Conservation (phyloP, 2,888 invertebrate genomes). For the Eupithecia subumbrata region DNA sequence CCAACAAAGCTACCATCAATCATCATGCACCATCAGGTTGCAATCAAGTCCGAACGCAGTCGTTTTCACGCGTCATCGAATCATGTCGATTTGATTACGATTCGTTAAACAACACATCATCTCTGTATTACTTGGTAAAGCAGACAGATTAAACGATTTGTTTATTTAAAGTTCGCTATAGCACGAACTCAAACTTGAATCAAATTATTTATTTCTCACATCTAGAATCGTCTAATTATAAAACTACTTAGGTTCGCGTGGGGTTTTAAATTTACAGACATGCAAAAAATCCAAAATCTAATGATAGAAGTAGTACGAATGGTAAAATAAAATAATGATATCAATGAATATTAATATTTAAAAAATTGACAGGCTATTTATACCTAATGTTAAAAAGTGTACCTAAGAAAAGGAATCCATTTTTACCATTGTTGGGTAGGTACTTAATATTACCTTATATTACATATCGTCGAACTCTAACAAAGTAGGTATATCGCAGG, state of each 20-base stretch:
- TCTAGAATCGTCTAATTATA: background rate
- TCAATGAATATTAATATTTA: no score
- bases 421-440: no score
- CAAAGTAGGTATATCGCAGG: background rate
- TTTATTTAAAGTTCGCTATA: background rate
- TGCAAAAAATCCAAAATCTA: no score
- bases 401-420: no score
- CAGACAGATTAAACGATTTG: background rate
- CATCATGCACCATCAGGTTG: conserved; percentile 32
- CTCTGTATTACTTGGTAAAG: conserved; percentile 3
- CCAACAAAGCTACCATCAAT: conserved; percentile 44
- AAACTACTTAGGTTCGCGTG: no score
- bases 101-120: conserved; percentile 22
- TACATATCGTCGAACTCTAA: no score
- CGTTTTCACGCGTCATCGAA: conserved; percentile 46
- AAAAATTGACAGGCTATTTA: no score
- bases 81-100: conserved; percentile 50
- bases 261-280: no score
- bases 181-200: background rate
- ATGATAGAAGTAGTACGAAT: no score
- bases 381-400: no score
- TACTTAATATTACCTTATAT: no score
- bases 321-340: no score
- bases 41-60: conserved; percentile 56
- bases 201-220: background rate